A percentile compares a stretch with the other conserved stretches of the same genome.
Conservation (phyloP, 2,113 vertebrate genomes). For the Catharus bicknelli region DNA sequence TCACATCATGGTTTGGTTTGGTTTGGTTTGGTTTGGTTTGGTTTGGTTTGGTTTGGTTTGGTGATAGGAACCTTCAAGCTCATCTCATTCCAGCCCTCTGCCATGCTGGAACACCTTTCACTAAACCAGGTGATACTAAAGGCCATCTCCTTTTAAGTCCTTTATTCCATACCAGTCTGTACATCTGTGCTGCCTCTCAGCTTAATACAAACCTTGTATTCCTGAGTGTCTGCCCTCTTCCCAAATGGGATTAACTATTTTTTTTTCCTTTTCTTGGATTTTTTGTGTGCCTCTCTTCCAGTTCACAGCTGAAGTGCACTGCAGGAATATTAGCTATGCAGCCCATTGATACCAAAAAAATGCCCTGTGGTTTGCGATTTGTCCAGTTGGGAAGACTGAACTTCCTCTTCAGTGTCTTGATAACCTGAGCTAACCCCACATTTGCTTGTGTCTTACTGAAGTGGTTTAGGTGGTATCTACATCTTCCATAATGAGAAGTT, state of each 20-base stretch:
- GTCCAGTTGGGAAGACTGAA: neutral
- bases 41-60: too few relatives aligned
- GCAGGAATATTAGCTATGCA: neutral
- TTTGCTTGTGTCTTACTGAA: neutral
- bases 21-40: too few relatives aligned
- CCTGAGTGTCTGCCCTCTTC: neutral
- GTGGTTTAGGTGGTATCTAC: neutral
- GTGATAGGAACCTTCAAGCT: neutral
- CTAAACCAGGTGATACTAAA: neutral
- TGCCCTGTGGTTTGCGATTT: neutral
- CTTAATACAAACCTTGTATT: neutral
- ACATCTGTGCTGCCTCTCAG: neutral
- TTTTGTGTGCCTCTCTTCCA: neutral
- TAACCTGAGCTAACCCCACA: neutral
- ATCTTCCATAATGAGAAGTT: neutral
- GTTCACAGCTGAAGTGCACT: neutral
- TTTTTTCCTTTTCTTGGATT: neutral
- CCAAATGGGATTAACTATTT: neutral
- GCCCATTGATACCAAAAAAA: neutral
- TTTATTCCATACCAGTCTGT: neutral
- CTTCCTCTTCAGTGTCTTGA: neutral
- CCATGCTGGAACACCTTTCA: neutral
- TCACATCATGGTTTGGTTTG: neutral
- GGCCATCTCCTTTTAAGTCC: neutral
- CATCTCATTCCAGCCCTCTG: neutral